These are phyloP conservation scores for Danio kyathit DNA, from an alignment of 2,797 vertebrate genomes.

Conservation along the genomic window DNA sequence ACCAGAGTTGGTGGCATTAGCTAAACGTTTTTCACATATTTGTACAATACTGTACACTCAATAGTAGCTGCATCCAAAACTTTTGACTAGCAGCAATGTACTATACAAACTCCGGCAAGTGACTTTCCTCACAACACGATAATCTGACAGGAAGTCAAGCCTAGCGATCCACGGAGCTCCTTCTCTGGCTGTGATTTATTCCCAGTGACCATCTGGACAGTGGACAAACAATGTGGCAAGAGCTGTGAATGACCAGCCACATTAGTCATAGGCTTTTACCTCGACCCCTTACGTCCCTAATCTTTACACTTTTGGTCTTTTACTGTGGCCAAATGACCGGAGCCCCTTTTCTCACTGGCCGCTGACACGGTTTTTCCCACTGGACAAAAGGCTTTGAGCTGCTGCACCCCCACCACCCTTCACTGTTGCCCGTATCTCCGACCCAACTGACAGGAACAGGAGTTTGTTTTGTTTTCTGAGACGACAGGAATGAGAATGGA, in stretches of 20 bases:
- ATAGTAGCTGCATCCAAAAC: too few species aligned
- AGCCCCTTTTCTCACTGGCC: conserved; percentile 67
- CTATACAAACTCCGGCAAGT: neutral
- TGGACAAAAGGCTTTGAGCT: conserved; percentile 82
- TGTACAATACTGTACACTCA: too few species aligned
- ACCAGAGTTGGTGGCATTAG: too few species aligned
- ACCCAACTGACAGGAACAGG: conserved; percentile 70
- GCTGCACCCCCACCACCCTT: conserved; percentile 63
- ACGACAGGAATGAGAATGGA: conserved; percentile 60
- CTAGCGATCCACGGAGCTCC: conserved; percentile 74
- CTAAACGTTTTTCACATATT: too few species aligned
- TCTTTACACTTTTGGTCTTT: conserved; percentile 74
- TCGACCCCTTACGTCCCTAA: conserved; percentile 72
- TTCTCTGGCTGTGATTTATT: conserved; percentile 79
- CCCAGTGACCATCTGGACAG: conserved; percentile 85
- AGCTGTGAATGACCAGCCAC: conserved; percentile 65
- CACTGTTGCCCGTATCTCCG: conserved; percentile 66
- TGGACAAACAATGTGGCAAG: conserved; percentile 80
- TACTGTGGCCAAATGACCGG: conserved; percentile 73
- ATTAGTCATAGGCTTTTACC: conserved; percentile 88
- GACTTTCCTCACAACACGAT: conserved; percentile 49
- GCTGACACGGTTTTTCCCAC: conserved; percentile 78
- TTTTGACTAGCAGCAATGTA: too few species aligned
- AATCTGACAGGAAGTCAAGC: conserved; percentile 57
- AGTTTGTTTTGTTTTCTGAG: conserved; percentile 78